Evolutionary conservation across 2,113 vertebrate genomes (phyloP), one percentile per base, ranked within the genome.

Genomic region (Nicator chloris): DNA sequence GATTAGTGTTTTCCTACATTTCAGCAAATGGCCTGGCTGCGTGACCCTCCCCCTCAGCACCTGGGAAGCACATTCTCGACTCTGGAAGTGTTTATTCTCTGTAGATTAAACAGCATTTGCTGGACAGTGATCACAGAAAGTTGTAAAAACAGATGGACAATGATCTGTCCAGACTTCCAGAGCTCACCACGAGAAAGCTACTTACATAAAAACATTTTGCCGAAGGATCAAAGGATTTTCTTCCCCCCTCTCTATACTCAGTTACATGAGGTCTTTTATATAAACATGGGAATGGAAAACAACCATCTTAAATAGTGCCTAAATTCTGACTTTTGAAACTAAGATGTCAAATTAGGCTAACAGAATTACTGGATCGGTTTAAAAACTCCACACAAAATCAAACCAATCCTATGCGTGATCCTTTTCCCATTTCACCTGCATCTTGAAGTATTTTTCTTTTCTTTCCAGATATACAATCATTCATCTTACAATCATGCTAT

Each of bases 81-180:
- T 96, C 64, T 93, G 88, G 70, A 96, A 95, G 93, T 93, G 94
- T 97, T 96, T 97, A 90, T 85, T 95, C 94, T 97, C 94, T 92
- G 90, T 95, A 97, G 96, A 97, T 94, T 96, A 96, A 97, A 94
- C 87, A 93, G 91, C 51, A 71, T 86, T 96, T 92, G 89, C 82
- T 98, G 97, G 96, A 97, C 30, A 5, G 15, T 68, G 96, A 97
- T 98, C 96, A 98, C 89, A 98, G 93, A 94, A 86, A 97, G 89
- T 92, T 96, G 84, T 94, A 93, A 92, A 95, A 96, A 88, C 91
- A 97, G 95, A 97, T 97, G 95, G 96, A 96, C 95, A 95, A 86
- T 57, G 77, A 91, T 94, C 95, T 95, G 87, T 73, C 47, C 94
- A 97, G 92, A 89, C 82, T 73, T 96, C 81, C 95, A 97, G 91